Evolutionary conservation across 2,797 vertebrate species (phyloP).

Genomic region (Phoxinus dragarum): DNA sequence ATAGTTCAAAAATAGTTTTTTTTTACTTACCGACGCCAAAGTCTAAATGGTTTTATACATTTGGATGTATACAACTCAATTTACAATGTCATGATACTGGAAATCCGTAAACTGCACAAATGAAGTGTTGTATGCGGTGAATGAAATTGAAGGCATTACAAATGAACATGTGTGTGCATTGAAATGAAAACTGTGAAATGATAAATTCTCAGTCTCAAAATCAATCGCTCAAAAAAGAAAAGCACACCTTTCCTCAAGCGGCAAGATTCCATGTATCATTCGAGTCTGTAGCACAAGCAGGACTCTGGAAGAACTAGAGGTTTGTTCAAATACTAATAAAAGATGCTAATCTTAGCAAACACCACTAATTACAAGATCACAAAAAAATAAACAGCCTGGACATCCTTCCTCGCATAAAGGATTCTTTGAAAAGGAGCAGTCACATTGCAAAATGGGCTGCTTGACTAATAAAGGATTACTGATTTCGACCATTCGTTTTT

Average conservation of each 20-base stretch:
- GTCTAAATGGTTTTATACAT: too few relatives aligned
- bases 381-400: not conserved
- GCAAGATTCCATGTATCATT: not conserved
- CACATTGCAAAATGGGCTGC: conserved; percentile 8
- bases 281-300: not conserved
- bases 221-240: not conserved
- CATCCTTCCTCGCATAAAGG: not conserved
- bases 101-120: not conserved
- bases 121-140: not conserved
- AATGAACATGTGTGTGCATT: not conserved
- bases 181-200: not conserved
- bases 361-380: not conserved
- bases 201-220: not conserved
- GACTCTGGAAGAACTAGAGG: not conserved
- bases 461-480: conserved; percentile 32
- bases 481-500: conserved; percentile 20
- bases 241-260: not conserved
- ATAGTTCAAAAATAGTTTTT: too few relatives aligned
- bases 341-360: not conserved
- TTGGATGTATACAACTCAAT: too few relatives aligned
- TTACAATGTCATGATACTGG: not conserved
- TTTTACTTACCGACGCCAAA: too few relatives aligned
- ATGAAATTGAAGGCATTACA: not conserved
- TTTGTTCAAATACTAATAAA: not conserved
- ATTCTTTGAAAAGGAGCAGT: conserved; percentile 3